A percentile compares a stretch with the other conserved stretches of the same genome.
phyloP scores from a whole-genome alignment of 1,140 invertebrate species.

The Brachionus calyciflorus region DNA sequence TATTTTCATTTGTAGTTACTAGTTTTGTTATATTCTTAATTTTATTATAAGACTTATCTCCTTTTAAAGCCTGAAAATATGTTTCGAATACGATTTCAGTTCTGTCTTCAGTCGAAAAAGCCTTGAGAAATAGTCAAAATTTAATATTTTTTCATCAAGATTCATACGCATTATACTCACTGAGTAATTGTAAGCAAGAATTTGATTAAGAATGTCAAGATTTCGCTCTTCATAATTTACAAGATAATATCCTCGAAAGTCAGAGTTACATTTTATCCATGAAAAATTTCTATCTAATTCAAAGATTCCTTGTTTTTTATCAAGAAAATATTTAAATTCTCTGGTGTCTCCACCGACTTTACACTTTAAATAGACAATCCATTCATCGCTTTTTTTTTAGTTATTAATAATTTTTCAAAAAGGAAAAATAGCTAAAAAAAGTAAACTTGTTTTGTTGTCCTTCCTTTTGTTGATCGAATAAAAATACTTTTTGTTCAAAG shows the following conservation, averaged over 20 bases:
- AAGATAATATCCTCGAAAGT: conserved; percentile 37
- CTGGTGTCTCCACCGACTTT: not conserved
- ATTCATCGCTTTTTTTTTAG: conserved; percentile 52
- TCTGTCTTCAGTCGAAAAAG: conserved; percentile 2
- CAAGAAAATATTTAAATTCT: conserved; percentile 51
- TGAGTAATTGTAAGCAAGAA: conserved; percentile 13
- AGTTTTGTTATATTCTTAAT: not conserved
- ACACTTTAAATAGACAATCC: conserved; percentile 33
- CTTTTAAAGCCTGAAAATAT: conserved; percentile 2
- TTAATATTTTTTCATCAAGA: not conserved
- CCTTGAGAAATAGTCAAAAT: not conserved
- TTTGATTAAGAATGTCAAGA: not conserved
- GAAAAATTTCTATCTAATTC: not conserved
- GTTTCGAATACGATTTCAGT: conserved; percentile 9
- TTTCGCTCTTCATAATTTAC: not conserved
- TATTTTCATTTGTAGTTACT: conserved; percentile 3
- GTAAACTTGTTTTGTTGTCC: not conserved
- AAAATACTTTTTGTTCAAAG: conserved; percentile 4
- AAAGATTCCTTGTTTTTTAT: not conserved
- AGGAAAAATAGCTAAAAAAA: not conserved
- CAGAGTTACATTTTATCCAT: conserved; percentile 42
- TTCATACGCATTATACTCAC: not conserved
- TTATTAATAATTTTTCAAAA: not conserved
- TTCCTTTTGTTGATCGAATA: not conserved
- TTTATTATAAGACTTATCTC: not conserved